Base-by-base conservation (phyloP, 2,888 invertebrate genomes). In the Idaea biselata region DNA sequence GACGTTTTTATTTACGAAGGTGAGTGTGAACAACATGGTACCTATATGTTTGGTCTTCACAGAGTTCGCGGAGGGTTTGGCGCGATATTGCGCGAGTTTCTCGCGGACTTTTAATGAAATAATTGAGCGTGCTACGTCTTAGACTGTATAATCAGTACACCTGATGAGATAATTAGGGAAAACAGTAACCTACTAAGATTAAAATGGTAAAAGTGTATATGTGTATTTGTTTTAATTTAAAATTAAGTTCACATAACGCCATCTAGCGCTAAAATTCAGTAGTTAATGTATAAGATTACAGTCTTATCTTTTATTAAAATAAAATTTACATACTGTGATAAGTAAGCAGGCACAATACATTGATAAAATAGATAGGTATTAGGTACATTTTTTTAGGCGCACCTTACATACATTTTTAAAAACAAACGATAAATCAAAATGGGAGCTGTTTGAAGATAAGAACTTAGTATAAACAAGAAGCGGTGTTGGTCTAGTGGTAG, bases 391-490 rank as follows among this genome's bases (percentile, higher is more conserved):
- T n/a, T n/a, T n/a, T n/a, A n/a, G n/a, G n/a, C n/a, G n/a, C n/a
- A 25, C 25, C 5, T 25, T 25, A 25, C 25, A 25, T 25, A 25
- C 25, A 25, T 25, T 25, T 25, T 44, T 44, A 8, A 44, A 44
- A 44, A 44, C 44, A 44, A 44, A 44, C 14, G 11, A 44, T 44
- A 11, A 6, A 16, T 70, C 25, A 16, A 64, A 25, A 67, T 58
- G 18, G 58, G 7, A 18, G 18, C 14, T 53, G 44, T 44, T 44
- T 44, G 6, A 44, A 6, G 44, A 44, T 44, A 44, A 44, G 44
- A 44, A 44, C 44, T n/a, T 44, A 44, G 44, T 7, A 44, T 44
- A 14, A 44, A 44, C 32, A 6, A 32, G 32, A n/a, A n/a, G n/a
- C n/a, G n/a, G n/a, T n/a, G n/a, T n/a, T n/a, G n/a, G n/a, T n/a